Evolutionary conservation across 2,113 vertebrate genomes (phyloP).

Genomic region (Capreolus pygargus): DNA sequence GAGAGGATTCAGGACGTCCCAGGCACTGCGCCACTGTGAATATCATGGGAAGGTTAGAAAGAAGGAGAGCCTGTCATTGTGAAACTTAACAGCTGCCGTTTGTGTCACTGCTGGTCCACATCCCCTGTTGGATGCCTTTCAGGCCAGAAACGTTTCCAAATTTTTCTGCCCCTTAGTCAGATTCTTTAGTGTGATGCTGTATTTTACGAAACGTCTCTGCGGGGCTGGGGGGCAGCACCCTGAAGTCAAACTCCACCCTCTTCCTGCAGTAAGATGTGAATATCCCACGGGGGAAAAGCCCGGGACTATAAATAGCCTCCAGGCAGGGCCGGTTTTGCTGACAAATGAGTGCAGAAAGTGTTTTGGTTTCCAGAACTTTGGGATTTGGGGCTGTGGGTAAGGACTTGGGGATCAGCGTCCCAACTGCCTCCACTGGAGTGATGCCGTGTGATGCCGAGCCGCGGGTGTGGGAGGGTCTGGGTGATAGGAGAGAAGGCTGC

Average conservation of each 20-base stretch:
- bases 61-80: not conserved
- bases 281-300: fast-evolving
- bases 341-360: not conserved
- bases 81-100: not conserved
- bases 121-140: not conserved
- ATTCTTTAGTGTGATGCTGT: not conserved
- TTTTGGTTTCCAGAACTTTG: not conserved
- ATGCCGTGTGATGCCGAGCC: fast-evolving
- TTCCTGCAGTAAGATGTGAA: not conserved
- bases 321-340: not conserved
- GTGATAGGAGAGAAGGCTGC: too few species aligned
- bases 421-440: fast-evolving
- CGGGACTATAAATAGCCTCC: not conserved
- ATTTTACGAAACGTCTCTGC: fast-evolving
- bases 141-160: not conserved
- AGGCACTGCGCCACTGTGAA: fast-evolving
- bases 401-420: too few species aligned
- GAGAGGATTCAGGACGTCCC: not conserved
- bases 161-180: not conserved
- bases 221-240: not conserved
- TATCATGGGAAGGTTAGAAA: fast-evolving
- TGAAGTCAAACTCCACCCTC: not conserved
- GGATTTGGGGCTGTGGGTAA: not conserved
- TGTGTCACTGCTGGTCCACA: fast-evolving
- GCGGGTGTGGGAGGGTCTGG: fast-evolving